These are phyloP conservation scores for Diadegma fenestrale DNA, from an alignment of 2,888 invertebrate genomes.

Conservation along the genomic window DNA sequence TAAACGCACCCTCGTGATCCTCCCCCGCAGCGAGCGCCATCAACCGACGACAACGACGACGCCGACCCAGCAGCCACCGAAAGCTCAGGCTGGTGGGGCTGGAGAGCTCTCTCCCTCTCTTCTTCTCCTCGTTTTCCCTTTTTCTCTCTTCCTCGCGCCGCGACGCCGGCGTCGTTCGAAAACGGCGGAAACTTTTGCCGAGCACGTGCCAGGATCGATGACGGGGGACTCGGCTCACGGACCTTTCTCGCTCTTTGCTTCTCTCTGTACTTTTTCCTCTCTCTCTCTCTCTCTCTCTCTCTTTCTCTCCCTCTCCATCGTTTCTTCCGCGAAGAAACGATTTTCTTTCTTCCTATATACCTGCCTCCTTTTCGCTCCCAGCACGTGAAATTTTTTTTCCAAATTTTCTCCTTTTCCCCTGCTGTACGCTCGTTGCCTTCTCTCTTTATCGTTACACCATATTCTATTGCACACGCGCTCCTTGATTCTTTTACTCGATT, in stretches of 20 bases:
- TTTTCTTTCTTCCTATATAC: constrained; percentile 53
- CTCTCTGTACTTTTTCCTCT: constrained; percentile 1
- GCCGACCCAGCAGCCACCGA: constrained; percentile 54
- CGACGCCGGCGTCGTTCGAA: constrained; percentile 65
- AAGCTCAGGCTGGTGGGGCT: constrained; percentile 46
- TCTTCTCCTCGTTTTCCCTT: constrained; percentile 19
- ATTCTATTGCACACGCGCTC: constrained; percentile 23
- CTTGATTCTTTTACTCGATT: constrained; percentile 28
- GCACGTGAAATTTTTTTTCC: constrained; percentile 2
- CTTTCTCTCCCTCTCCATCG: constrained; percentile 5
- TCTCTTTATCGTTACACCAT: constrained; percentile 26
- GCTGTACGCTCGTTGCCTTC: not conserved
- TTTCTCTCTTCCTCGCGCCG: constrained; percentile 37
- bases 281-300: constrained; percentile 5
- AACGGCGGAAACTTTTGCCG: constrained; percentile 69
- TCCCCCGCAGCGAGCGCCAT: constrained; percentile 48
- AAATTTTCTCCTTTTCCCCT: not conserved
- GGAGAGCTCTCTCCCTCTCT: constrained; percentile 32
- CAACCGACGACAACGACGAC: constrained; percentile 54
- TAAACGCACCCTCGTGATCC: constrained; percentile 60
- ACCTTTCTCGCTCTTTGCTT: constrained; percentile 39
- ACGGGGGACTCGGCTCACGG: constrained; percentile 60
- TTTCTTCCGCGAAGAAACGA: constrained; percentile 50
- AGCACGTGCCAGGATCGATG: constrained; percentile 70
- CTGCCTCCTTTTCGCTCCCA: constrained; percentile 16